A percentile compares a stretch with the other conserved stretches of the same genome.
phyloP scores from a whole-genome alignment of 2,888 invertebrate genomes.

The Blastobasis lacticolella region DNA sequence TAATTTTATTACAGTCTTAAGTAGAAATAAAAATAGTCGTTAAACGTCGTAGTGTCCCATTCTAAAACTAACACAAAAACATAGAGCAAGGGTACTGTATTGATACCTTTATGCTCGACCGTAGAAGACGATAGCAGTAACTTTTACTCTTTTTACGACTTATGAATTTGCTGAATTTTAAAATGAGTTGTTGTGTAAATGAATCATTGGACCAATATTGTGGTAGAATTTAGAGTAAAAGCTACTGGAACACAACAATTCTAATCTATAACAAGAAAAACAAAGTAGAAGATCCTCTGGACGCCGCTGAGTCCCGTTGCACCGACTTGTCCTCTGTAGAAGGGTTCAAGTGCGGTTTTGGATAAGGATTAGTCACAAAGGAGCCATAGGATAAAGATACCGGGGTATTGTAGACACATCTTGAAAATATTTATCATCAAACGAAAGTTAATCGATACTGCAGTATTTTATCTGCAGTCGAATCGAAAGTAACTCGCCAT shows the following conservation, averaged over 20 bases:
- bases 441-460: no score
- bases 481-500: no score
- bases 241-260: slow-evolving; percentile 26
- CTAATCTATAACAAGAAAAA: slow-evolving; percentile 37
- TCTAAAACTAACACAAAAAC: neutral
- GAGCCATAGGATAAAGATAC: slow-evolving; percentile 18
- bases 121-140: slow-evolving; percentile 21
- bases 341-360: slow-evolving; percentile 59
- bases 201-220: slow-evolving; percentile 15
- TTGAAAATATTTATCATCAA: neutral
- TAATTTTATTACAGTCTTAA: no score
- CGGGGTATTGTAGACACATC: slow-evolving; percentile 36
- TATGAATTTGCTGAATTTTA: no score
- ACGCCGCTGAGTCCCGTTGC: slow-evolving; percentile 40
- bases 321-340: slow-evolving; percentile 62
- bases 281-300: slow-evolving; percentile 30
- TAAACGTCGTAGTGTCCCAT: no score
- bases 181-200: no score
- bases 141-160: slow-evolving; percentile 16
- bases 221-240: slow-evolving; percentile 2
- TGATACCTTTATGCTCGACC: slow-evolving; percentile 47
- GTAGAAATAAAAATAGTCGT: no score
- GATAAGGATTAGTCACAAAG: slow-evolving; percentile 35
- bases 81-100: slow-evolving; percentile 47
- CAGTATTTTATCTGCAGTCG: no score